A percentile compares a stretch with the other conserved stretches of the same genome.
Conservation (phyloP, 2,113 vertebrate species). For the Gopherus flavomarginatus region DNA sequence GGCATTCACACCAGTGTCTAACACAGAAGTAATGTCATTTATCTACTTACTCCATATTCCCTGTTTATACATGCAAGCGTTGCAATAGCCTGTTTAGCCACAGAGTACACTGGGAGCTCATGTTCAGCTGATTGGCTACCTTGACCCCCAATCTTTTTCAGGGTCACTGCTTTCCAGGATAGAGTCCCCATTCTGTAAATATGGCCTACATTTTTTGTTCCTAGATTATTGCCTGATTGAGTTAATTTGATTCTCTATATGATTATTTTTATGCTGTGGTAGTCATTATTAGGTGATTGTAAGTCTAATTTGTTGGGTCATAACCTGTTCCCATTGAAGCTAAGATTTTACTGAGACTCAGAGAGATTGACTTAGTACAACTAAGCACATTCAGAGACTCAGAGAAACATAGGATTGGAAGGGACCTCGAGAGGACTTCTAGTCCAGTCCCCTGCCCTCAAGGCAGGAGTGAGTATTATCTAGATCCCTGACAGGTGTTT, state of each 20-base stretch:
- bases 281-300: background rate
- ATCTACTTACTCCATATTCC: background rate
- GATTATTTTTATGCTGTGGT: background rate
- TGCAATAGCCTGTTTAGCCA: background rate
- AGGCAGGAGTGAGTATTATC: no score
- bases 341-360: background rate
- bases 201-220: background rate
- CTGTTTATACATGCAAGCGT: background rate
- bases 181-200: background rate
- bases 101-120: background rate
- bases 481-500: no score
- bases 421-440: no score
- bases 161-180: background rate
- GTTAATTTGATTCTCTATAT: background rate
- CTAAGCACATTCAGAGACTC: background rate
- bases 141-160: background rate
- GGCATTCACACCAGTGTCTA: background rate
- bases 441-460: no score
- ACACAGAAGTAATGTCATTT: background rate
- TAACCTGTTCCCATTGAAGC: background rate
- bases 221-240: background rate
- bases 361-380: background rate
- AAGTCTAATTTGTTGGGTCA: background rate
- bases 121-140: background rate
- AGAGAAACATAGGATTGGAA: no score